Conservation (phyloP, 2,113 vertebrate species). For the Ochotona curzoniae region DNA sequence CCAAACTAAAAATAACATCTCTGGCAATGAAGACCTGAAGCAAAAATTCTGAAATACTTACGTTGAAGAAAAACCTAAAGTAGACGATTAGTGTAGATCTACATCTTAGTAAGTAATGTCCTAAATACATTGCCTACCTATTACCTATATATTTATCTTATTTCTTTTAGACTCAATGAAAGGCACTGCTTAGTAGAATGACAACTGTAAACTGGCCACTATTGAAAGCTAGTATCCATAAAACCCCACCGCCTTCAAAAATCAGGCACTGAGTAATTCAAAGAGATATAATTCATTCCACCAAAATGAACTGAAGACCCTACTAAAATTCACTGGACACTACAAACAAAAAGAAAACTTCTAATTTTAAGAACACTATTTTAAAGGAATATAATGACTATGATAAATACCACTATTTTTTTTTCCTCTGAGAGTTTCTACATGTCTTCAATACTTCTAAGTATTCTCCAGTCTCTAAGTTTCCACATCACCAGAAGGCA, state of each 20-base stretch:
- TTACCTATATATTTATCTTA: background rate
- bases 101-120: background rate
- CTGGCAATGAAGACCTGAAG: conserved; percentile 22
- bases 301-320: accelerated
- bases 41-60: background rate
- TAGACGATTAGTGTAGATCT: background rate
- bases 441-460: background rate
- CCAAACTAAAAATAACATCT: background rate
- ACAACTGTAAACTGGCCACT: background rate
- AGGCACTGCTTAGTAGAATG: background rate
- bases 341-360: background rate
- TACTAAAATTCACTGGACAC: background rate
- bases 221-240: conserved; percentile 3
- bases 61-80: background rate
- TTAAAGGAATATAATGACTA: background rate
- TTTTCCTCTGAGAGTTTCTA: background rate
- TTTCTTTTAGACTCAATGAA: background rate
- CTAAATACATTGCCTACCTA: background rate
- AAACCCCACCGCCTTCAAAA: background rate
- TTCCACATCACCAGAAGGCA: background rate
- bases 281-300: background rate
- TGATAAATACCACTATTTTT: background rate
- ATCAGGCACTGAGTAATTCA: background rate
- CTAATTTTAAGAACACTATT: background rate
- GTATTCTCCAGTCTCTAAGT: background rate